Evolutionary conservation across 2,888 invertebrate genomes (phyloP).

Genomic region (Dryobotodes eremita): DNA sequence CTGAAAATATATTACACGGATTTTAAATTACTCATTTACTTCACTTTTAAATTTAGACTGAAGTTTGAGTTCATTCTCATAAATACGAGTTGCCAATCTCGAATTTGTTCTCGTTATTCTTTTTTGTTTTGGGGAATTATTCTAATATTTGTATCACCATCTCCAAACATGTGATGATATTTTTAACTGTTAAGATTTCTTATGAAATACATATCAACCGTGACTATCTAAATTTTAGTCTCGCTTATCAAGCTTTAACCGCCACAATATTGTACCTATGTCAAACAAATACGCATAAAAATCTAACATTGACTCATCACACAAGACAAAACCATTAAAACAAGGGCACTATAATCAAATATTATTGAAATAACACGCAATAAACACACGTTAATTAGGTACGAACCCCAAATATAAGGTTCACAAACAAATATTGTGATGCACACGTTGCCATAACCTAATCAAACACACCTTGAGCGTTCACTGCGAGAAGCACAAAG

Average conservation of each 20-base stretch:
- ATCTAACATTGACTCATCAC: conserved; percentile 49
- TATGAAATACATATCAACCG: neutral
- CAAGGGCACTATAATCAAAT: conserved; percentile 59
- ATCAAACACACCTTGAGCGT: conserved; percentile 49
- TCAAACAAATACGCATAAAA: conserved; percentile 29
- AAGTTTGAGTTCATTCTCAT: neutral
- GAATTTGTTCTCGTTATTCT: neutral
- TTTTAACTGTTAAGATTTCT: neutral
- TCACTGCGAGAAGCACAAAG: conserved; percentile 35
- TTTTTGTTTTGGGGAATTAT: neutral
- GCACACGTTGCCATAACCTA: conserved; percentile 18
- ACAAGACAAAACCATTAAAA: conserved; percentile 37
- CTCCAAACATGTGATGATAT: neutral
- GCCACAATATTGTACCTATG: conserved; percentile 11
- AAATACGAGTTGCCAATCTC: neutral
- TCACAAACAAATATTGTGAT: conserved; percentile 7
- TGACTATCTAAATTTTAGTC: neutral
- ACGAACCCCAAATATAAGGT: conserved; percentile 16
- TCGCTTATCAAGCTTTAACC: conserved; percentile 23
- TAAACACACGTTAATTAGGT: conserved; percentile 10
- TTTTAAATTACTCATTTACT: neutral
- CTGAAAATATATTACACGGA: conserved; percentile 29
- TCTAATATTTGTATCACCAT: neutral
- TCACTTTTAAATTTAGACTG: neutral
- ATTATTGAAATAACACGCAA: conserved; percentile 35